Evolutionary conservation across 2,888 invertebrate species (phyloP), one percentile per base, ranked within the genome.

Genomic region (Ophion obscuratus): DNA sequence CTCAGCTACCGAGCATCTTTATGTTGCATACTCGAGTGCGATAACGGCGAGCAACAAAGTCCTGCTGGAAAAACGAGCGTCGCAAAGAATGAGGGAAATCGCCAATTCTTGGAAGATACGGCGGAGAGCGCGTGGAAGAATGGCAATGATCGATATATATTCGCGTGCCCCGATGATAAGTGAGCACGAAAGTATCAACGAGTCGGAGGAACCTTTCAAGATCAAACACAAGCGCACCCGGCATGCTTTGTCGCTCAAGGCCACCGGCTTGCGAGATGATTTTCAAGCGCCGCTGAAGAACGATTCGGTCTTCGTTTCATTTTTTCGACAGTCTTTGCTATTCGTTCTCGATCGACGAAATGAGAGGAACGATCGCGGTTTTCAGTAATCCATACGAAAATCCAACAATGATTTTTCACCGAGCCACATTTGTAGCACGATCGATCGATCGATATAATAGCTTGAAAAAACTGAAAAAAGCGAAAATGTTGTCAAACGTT

Each of bases 51-150:
- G 53, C 17, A 3, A 53, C 53, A 5, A 17, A 17, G 53, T 17
- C 17, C 5, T 17, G 53, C 14, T 5, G 53, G 5, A 53, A 53
- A 27, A 27, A 70, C 17, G 70, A 70, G 40, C 6, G 2, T 57
- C 20, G 20, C 66, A 11, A 36, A 53, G 36, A 66, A 53, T 57
- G 66, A 40, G n/a, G 57, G 67, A 24, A 57, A 77, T 77, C 66
- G 20, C 53, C 14, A 77, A 77, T 77, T 66, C 53, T 47, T 53
- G 11, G 53, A 53, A 53, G 53, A 17, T 53, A 14, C 17, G 0
- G 14, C 31, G 17, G 31, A 53, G 14, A 70, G 27, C 27, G 17
- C 53, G 27, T 70, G 70, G 53, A 66, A 57, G 44, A 57, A 67
- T 57, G 66, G 47, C 14, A 31, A 53, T 0, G 17, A 14, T 53